Conservation (phyloP, 53 echinoderm and acorn worm species). For the Antedon mediterranea region DNA sequence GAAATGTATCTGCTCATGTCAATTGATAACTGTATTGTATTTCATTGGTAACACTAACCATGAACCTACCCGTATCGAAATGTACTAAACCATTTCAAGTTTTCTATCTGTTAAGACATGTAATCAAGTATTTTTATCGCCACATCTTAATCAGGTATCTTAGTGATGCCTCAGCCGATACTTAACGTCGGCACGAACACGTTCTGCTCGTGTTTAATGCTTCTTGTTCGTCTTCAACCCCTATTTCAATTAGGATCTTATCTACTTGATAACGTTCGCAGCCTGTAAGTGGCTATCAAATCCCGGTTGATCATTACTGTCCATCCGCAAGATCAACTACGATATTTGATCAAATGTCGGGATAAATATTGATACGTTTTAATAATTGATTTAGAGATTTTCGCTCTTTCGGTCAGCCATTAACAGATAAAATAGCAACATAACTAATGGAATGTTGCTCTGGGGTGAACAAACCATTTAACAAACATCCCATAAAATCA, state of each 20-base stretch:
- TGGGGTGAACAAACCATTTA: no score
- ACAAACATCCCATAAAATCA: no score
- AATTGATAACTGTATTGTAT: no score
- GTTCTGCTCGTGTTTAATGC: background rate
- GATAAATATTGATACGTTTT: background rate
- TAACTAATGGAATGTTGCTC: no score
- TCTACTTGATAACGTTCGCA: background rate
- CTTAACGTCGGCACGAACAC: background rate
- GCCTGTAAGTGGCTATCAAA: background rate
- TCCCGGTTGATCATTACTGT: background rate
- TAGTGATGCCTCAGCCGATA: background rate
- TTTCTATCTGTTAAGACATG: background rate
- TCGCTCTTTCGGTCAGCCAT: no score
- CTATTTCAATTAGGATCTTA: background rate
- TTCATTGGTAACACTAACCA: background rate
- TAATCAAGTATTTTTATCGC: background rate
- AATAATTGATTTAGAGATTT: no score
- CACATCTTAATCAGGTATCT: background rate
- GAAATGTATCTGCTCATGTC: no score
- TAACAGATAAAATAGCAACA: no score
- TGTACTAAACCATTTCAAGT: background rate
- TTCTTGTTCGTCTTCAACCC: background rate
- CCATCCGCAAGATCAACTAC: background rate
- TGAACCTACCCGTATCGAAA: background rate
- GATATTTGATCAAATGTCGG: background rate